Percentiles rank a stretch among this genome's conserved stretches.
Evolutionary conservation across 2,888 invertebrate genomes (phyloP).

Genomic region (Cheilosia scutellata): DNA sequence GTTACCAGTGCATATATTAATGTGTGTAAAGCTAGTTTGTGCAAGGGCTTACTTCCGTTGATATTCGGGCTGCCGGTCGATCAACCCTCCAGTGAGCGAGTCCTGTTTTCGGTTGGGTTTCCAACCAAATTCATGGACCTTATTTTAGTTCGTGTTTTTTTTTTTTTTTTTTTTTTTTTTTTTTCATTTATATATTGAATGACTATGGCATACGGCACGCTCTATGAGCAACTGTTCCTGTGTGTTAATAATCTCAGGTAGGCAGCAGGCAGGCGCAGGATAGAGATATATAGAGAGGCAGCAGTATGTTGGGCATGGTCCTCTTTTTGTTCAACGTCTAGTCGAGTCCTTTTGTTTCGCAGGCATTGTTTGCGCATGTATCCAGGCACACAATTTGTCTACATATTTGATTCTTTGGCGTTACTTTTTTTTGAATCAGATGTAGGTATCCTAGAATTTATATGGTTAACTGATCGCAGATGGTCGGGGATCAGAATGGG

Average conservation of each 20-base stretch:
- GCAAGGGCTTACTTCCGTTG: constrained; percentile 63
- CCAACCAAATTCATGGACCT: constrained; percentile 31
- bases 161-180: background rate
- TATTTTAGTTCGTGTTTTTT: constrained; percentile 4
- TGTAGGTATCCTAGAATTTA: constrained; percentile 22
- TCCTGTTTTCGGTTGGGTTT: constrained; percentile 55
- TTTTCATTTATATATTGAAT: constrained; percentile 11
- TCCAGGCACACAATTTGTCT: constrained; percentile 26
- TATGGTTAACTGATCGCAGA: constrained; percentile 60
- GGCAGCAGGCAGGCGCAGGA: constrained; percentile 15
- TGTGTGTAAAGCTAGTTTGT: constrained; percentile 28
- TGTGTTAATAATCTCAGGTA: constrained; percentile 42
- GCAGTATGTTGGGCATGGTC: constrained; percentile 3
- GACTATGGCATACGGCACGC: constrained; percentile 55
- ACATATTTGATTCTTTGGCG: constrained; percentile 14
- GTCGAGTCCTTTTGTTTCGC: constrained; percentile 53
- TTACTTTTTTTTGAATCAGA: constrained; percentile 28
- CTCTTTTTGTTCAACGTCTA: constrained; percentile 42
- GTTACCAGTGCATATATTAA: constrained; percentile 16
- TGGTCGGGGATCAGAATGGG: constrained; percentile 33
- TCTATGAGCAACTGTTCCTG: constrained; percentile 33
- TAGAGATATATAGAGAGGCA: constrained; percentile 24
- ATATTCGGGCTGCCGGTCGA: constrained; percentile 24
- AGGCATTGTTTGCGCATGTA: constrained; percentile 41
- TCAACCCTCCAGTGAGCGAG: constrained; percentile 48